Evolutionary conservation across 2,888 invertebrate genomes (phyloP).

Genomic region (Meliscaeva auricollis): DNA sequence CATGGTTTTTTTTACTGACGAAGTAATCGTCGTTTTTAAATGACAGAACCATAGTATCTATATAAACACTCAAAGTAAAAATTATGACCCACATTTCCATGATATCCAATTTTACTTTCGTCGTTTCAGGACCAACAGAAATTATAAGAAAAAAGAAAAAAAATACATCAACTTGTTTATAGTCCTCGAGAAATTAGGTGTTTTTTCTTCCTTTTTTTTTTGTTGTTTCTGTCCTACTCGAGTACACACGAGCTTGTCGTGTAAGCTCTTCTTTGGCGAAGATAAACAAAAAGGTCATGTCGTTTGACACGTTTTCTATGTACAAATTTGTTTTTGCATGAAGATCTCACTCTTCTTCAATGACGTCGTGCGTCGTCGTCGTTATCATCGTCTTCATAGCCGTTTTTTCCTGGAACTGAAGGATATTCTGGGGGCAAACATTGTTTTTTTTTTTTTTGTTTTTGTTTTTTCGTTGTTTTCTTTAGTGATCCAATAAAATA

Average conservation of each 20-base stretch:
- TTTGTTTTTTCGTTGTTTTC: slow-evolving; percentile 52
- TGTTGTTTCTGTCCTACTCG: not conserved
- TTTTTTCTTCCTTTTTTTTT: not conserved
- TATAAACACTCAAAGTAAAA: slow-evolving; percentile 10
- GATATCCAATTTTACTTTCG: slow-evolving; percentile 12
- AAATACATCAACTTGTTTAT: slow-evolving; percentile 1
- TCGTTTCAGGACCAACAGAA: not conserved
- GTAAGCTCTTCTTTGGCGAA: slow-evolving; percentile 26
- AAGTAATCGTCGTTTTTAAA: slow-evolving; percentile 36
- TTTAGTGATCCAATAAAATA: slow-evolving; percentile 72
- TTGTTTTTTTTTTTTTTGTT: not conserved
- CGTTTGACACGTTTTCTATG: slow-evolving; percentile 62
- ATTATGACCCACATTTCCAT: slow-evolving; percentile 33
- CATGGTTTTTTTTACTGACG: slow-evolving; percentile 52
- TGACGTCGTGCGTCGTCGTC: too few species aligned
- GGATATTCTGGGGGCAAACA: slow-evolving; percentile 22
- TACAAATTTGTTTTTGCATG: slow-evolving; percentile 57
- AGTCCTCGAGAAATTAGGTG: slow-evolving; percentile 45
- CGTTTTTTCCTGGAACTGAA: not conserved
- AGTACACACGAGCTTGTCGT: slow-evolving; percentile 28
- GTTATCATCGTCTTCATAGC: slow-evolving; percentile 1
- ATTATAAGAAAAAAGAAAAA: not conserved
- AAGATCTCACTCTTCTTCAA: slow-evolving; percentile 19
- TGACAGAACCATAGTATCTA: slow-evolving; percentile 33
- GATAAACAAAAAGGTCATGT: slow-evolving; percentile 59